Conservation (phyloP, 2,797 vertebrate species). For the Hemitrygon akajei region DNA sequence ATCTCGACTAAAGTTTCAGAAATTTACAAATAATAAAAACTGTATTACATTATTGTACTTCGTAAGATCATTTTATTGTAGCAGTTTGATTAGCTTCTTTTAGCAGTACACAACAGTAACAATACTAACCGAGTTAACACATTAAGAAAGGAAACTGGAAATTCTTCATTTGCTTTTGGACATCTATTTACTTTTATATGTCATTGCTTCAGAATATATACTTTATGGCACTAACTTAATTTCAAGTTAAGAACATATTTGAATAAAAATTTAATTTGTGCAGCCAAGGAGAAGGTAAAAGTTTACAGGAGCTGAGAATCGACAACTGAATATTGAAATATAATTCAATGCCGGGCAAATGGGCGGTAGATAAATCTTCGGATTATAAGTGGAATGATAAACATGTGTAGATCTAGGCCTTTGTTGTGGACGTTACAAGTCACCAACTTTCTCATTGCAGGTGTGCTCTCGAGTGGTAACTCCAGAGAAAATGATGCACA, state of each 20-base stretch:
- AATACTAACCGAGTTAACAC: background rate
- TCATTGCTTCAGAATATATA: constrained; percentile 6
- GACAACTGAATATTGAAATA: background rate
- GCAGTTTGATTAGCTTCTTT: background rate
- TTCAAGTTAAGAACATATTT: background rate
- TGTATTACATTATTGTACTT: background rate
- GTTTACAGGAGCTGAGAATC: background rate
- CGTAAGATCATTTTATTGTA: background rate
- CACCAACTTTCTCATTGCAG: constrained; percentile 30
- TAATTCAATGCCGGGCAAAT: background rate
- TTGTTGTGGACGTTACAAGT: background rate
- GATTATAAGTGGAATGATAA: background rate
- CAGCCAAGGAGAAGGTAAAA: background rate
- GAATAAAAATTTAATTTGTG: background rate
- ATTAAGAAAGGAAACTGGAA: background rate
- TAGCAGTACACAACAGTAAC: background rate
- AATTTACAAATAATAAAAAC: background rate
- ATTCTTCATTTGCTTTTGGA: background rate
- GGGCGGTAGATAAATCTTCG: background rate
- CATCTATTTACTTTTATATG: background rate
- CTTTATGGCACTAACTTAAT: background rate
- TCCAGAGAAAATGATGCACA: constrained; percentile 37
- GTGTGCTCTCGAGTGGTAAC: constrained; percentile 31
- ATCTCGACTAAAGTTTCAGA: background rate
- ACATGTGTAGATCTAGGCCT: background rate